Evolutionary conservation across 2,113 vertebrate species (phyloP).

Genomic region (Podilymbus podiceps): DNA sequence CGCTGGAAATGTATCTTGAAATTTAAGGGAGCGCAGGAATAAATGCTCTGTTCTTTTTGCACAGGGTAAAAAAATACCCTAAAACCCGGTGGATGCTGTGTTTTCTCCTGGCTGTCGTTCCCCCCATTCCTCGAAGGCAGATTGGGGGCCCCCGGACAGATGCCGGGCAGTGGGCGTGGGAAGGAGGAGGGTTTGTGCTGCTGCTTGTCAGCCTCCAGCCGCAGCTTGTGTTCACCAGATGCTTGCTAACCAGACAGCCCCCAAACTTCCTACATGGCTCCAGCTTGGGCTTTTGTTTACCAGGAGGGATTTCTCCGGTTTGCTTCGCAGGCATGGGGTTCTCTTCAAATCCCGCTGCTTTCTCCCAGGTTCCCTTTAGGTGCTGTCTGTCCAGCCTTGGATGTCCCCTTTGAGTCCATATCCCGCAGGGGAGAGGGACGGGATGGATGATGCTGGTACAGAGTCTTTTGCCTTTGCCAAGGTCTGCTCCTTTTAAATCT

Average conservation of each 20-base stretch:
- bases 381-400: neutral
- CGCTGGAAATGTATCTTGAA: slow-evolving; percentile 23
- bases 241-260: neutral
- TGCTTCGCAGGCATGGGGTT: neutral
- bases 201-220: slow-evolving; percentile 22
- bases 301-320: neutral
- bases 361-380: neutral
- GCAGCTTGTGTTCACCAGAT: slow-evolving; percentile 47
- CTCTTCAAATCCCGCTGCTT: neutral
- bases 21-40: slow-evolving; percentile 29
- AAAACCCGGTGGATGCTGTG: neutral
- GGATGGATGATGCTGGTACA: neutral
- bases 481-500: neutral
- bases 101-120: neutral
- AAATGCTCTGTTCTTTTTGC: slow-evolving; percentile 45
- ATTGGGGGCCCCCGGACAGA: neutral
- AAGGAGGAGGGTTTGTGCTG: slow-evolving; percentile 19
- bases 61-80: neutral
- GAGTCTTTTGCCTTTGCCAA: neutral
- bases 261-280: neutral
- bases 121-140: neutral
- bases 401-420: neutral
- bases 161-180: neutral
- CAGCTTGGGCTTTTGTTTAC: neutral
- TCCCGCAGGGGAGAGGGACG: rapidly evolving